phyloP scores from a whole-genome alignment of 2,888 invertebrate species.

The Drosophila mulleri region DNA sequence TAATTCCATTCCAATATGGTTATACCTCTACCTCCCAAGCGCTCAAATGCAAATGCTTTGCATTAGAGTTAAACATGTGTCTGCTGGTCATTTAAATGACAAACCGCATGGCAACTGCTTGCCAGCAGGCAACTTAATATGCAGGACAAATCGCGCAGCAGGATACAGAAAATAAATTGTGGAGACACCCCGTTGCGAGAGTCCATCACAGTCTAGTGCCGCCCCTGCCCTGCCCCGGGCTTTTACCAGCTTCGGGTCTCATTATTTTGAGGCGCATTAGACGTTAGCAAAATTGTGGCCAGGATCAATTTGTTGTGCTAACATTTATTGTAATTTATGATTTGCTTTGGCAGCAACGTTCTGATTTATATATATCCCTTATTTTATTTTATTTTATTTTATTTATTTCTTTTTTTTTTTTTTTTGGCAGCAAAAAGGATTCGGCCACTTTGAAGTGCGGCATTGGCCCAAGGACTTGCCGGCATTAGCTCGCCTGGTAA shows the following conservation, averaged over 20 bases:
- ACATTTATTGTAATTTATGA: slow-evolving; percentile 75
- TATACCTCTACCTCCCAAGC: neutral
- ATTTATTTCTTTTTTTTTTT: no score
- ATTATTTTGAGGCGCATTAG: slow-evolving; percentile 53
- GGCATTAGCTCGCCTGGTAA: slow-evolving; percentile 56
- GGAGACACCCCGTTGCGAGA: slow-evolving; percentile 32
- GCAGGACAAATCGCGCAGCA: slow-evolving; percentile 68
- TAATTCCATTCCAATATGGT: slow-evolving; percentile 2
- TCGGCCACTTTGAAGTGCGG: slow-evolving; percentile 32
- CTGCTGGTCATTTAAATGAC: slow-evolving; percentile 44
- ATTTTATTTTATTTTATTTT: no score
- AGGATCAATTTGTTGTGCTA: slow-evolving; percentile 56
- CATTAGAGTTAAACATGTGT: slow-evolving; percentile 14
- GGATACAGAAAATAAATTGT: slow-evolving; percentile 41
- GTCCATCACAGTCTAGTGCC: slow-evolving; percentile 1
- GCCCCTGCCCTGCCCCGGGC: neutral
- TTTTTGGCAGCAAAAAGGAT: slow-evolving; percentile 42
- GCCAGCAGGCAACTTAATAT: slow-evolving; percentile 61
- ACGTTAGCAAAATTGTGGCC: slow-evolving; percentile 32
- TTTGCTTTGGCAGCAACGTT: slow-evolving; percentile 53
- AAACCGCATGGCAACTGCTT: slow-evolving; percentile 32
- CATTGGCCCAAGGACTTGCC: slow-evolving; percentile 15
- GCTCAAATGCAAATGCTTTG: neutral
- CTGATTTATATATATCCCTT: slow-evolving; percentile 49
- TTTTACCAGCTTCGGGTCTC: slow-evolving; percentile 25